These are phyloP conservation scores for Abramis brama DNA, from an alignment of 2,113 vertebrate genomes.

Conservation along the genomic window DNA sequence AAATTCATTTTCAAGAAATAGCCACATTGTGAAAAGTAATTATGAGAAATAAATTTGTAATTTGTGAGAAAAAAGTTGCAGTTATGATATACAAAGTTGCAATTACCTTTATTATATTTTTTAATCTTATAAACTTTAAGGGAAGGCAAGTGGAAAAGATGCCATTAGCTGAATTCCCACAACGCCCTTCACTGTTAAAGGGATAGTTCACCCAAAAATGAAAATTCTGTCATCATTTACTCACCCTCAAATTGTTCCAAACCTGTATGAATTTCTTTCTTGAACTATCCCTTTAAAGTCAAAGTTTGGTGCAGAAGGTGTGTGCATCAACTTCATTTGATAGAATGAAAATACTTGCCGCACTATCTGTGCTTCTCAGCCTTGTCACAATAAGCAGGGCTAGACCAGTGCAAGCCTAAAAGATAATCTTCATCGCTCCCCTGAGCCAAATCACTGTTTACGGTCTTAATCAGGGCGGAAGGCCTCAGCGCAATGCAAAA, in stretches of 20 bases:
- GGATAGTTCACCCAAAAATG: too few relatives aligned
- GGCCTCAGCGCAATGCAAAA: slow-evolving; percentile 12
- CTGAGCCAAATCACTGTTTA: slow-evolving; percentile 41
- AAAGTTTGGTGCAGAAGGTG: background rate
- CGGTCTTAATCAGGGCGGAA: slow-evolving; percentile 51
- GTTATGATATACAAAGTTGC: background rate
- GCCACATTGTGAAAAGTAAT: background rate
- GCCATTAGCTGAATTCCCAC: background rate
- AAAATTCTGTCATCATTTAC: too few relatives aligned
- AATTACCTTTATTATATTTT: background rate
- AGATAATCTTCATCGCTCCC: slow-evolving; percentile 28
- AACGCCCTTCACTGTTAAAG: background rate
- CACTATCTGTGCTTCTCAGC: slow-evolving; percentile 25
- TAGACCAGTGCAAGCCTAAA: background rate
- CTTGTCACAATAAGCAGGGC: slow-evolving; percentile 29
- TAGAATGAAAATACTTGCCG: background rate
- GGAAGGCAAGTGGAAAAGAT: background rate
- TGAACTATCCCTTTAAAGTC: background rate
- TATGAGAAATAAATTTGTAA: background rate
- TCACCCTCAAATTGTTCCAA: too few relatives aligned
- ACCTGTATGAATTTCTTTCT: too few relatives aligned
- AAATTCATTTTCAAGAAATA: background rate
- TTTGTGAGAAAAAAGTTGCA: background rate
- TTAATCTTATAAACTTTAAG: background rate
- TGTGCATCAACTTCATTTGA: background rate